Base-by-base conservation (phyloP, 2,797 vertebrate genomes). In the Takifugu rubripes region DNA sequence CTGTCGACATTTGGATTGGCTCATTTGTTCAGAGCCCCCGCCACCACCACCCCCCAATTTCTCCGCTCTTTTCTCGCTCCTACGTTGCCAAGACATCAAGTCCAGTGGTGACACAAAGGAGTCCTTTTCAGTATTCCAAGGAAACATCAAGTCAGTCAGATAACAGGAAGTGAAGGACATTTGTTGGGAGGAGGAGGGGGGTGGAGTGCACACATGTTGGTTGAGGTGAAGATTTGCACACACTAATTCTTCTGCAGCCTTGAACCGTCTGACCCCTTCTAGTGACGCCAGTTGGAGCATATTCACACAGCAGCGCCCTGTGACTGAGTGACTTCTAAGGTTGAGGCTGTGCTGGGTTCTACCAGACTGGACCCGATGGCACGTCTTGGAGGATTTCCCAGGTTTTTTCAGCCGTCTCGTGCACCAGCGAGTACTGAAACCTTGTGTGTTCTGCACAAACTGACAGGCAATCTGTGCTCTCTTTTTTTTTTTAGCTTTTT, bases 261-360 rank as follows among this genome's bases (percentile, higher is more conserved):
- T 78, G 66, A 78, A 86, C 78, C 79, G 81, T 52, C 63, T 83
- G 80, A 84, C 75, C 80, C 79, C 83, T 85, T 85, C 87, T 84
- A 89, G 79, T 61, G 49, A 61, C 31, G 75, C 81, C 72, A 66
- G 68, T 82, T 74, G 79, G 31, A 2, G 77, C 68, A 69, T 78
- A 76, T 74, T 82, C 77, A 78, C 78, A 77, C 72, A 58, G 66
- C 62, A 3, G 57, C 58, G 9, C 44, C 44, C 44, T 46, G 8
- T 17, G 6, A 58, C 73, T 72, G 76, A 80, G 68, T 82, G 80
- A 84, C 84, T 79, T 76, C 82, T 81, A 82, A 66, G 3, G 52
- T 55, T 67, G 66, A 75, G 78, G 65, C 78, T 47, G 15, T 49
- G 46, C 59, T 47, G 74, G 4, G 74, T 74, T 75, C 69, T 74